Conservation (phyloP, 2,797 vertebrate genomes). For the Rhinogobio ventralis region DNA sequence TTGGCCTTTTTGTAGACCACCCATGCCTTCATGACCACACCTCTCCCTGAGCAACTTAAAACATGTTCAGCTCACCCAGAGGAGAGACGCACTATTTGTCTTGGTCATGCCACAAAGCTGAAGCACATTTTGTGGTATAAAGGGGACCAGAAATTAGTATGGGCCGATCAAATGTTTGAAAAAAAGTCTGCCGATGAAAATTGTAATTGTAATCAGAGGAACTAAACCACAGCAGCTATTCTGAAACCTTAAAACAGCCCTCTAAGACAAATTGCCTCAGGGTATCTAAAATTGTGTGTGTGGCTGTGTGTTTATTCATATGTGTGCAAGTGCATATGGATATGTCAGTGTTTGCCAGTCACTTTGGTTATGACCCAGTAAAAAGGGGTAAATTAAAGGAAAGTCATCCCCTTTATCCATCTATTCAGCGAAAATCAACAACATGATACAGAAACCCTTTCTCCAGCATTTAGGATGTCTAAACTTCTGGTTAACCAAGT, state of each 20-base stretch:
- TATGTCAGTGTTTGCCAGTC: constrained; percentile 4
- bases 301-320: neutral
- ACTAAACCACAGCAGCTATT: constrained; percentile 39
- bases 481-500: constrained; percentile 28
- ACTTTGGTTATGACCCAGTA: constrained; percentile 19
- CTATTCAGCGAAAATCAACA: neutral
- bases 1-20: constrained; percentile 72
- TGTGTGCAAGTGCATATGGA: constrained; percentile 53
- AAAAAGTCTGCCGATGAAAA: constrained; percentile 47
- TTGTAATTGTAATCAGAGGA: constrained; percentile 37
- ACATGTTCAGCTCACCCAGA: constrained; percentile 67
- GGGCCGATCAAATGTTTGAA: constrained; percentile 52
- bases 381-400: constrained; percentile 35
- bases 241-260: constrained; percentile 40
- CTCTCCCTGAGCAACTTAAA: constrained; percentile 64
- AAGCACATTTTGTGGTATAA: constrained; percentile 72
- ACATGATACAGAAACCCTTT: constrained; percentile 36
- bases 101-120: constrained; percentile 76
- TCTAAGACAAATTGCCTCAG: constrained; percentile 28
- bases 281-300: constrained; percentile 43
- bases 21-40: constrained; percentile 74
- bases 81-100: constrained; percentile 71
- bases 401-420: neutral
- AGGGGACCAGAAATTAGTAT: constrained; percentile 69
- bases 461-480: neutral